Percentiles rank a stretch among this genome's conserved stretches.
phyloP scores from a whole-genome alignment of 2,888 invertebrate genomes.

The Aphelenchoides bicaudatus region DNA sequence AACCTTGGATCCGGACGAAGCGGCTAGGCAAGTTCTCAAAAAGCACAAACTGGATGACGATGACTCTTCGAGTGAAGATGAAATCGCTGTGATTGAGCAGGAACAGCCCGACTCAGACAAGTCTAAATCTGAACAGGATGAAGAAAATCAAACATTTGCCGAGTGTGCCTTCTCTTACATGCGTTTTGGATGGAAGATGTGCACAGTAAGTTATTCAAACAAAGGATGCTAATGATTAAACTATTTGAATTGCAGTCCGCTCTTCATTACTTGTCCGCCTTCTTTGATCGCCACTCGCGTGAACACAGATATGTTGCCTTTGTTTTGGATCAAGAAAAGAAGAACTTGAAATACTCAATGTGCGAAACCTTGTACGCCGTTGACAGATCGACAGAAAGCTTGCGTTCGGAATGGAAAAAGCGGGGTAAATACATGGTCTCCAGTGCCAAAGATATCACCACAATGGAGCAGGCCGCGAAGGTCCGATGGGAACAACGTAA shows the following conservation, averaged over 20 bases:
- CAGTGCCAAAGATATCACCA: constrained; percentile 49
- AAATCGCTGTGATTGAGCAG: background rate
- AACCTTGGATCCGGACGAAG: background rate
- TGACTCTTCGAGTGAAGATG: background rate
- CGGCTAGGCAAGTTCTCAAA: too few relatives aligned
- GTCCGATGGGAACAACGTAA: constrained; percentile 57
- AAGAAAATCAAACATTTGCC: too few relatives aligned
- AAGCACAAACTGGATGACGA: too few relatives aligned
- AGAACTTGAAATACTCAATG: constrained; percentile 32
- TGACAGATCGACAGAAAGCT: constrained; percentile 29
- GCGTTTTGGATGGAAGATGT: constrained; percentile 15
- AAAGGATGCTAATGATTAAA: constrained; percentile 15
- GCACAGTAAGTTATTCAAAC: too few relatives aligned
- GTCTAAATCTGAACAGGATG: background rate
- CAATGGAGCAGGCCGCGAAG: constrained; percentile 53
- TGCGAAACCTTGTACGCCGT: constrained; percentile 33
- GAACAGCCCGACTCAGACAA: background rate
- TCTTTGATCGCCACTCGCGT: constrained; percentile 75
- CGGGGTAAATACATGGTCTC: constrained; percentile 49
- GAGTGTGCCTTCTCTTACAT: constrained; percentile 1
- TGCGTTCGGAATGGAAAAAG: constrained; percentile 46
- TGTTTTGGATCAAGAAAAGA: constrained; percentile 80
- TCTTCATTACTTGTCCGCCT: constrained; percentile 33
- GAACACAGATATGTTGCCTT: constrained; percentile 91
- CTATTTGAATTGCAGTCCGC: constrained; percentile 23